Base-by-base conservation (phyloP, 2,888 invertebrate genomes). In the Falcaria lacertinaria region DNA sequence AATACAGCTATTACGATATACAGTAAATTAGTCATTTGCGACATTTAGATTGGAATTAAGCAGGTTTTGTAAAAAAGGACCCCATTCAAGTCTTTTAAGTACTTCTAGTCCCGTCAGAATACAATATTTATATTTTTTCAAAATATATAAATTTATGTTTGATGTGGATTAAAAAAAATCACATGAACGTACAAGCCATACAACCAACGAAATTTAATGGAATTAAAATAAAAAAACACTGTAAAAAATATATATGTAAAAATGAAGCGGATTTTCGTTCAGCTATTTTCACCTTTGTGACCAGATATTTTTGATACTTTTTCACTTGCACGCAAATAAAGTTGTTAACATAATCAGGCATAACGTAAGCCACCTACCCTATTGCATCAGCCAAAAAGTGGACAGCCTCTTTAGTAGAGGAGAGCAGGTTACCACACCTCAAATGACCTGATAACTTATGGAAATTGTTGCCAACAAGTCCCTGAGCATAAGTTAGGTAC, bases 341-440 rank as follows among this genome's bases (percentile, higher is more conserved):
- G 44, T 50, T 58, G 57, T 48, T 56, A 62, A 65, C 64, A 72
- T 69, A 76, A 74, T 73, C 60, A 69, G 73, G 64, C 63, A 70
- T 73, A 66, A 74, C 64, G 84, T 72, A 85, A 86, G 64, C 52
- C 45, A 59, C 60, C 57, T 56, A 66, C 64, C 68, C 69, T 82
- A 81, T 87, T 87, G 86, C 86, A 84, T 86, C 86, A 87, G 83
- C 84, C 80, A 67, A 73, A 50, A 74, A 75, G 60, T 74, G 62
- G 76, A 58, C 72, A 74, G 64, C 74, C 72, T 76, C 71, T 70
- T 60, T 64, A 59, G 48, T 52, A 56, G 50, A 63, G 60, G 63
- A 57, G 56, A 54, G 54, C 71, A 62, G 57, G 69, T 76, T 76
- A 54, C 74, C 69, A 60, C 75, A 72, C 72, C 72, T 71, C 47